Evolutionary conservation across 35 echinoderm and acorn worm genomes (phyloP).

Genomic region (Nesometra sesokonis): DNA sequence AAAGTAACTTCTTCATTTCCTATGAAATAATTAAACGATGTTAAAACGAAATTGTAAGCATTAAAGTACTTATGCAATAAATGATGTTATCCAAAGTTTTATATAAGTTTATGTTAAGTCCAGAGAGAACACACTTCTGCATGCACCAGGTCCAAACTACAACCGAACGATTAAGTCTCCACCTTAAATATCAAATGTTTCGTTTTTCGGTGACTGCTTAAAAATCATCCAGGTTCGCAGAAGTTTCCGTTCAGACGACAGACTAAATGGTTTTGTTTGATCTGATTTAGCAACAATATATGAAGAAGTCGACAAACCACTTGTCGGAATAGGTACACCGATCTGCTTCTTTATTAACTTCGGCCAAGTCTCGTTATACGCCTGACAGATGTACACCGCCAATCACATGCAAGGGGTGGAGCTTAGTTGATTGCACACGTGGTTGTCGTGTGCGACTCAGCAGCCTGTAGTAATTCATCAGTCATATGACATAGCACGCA

Average conservation of each 20-base stretch:
- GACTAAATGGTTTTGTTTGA: background rate
- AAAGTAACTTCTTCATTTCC: background rate
- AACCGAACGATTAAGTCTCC: background rate
- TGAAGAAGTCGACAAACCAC: background rate
- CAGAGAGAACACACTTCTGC: background rate
- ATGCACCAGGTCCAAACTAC: background rate
- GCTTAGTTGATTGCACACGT: background rate
- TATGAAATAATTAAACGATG: background rate
- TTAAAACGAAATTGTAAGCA: background rate
- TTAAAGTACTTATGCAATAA: background rate
- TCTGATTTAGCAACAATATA: background rate
- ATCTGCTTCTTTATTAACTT: background rate
- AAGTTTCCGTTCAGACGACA: background rate
- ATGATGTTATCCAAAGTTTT: background rate
- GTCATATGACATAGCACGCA: background rate
- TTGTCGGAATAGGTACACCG: background rate
- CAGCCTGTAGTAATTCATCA: background rate
- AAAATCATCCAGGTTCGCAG: background rate
- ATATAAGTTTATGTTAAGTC: background rate
- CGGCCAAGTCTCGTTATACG: background rate
- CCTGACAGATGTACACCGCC: background rate
- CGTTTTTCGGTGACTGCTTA: background rate
- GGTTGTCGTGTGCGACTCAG: background rate
- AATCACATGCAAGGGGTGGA: background rate
- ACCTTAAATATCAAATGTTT: background rate